Conservation (phyloP, 1,140 invertebrate species). For the Orius laevigatus region DNA sequence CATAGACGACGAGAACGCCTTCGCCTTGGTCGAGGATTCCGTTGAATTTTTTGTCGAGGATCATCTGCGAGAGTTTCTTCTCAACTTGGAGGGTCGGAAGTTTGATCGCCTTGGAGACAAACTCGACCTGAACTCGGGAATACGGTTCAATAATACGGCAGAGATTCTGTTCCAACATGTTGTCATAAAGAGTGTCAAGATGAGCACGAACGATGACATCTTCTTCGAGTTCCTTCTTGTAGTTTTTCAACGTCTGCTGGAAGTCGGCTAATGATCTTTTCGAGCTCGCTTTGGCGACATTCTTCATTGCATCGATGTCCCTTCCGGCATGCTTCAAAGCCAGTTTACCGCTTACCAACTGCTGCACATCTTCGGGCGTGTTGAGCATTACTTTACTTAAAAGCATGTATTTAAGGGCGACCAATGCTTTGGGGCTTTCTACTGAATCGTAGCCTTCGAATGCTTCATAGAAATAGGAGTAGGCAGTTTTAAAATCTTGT, state of each 20-base stretch:
- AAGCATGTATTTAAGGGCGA: conserved; percentile 96
- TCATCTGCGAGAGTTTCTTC: conserved; percentile 99
- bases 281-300: conserved; percentile 88
- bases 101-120: conserved; percentile 66
- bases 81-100: conserved; percentile 82
- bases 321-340: conserved; percentile 89
- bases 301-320: conserved; percentile 96
- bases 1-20: conserved; percentile 93
- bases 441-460: conserved; percentile 98
- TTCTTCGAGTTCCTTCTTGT: conserved; percentile 78
- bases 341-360: conserved; percentile 90
- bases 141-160: conserved; percentile 98
- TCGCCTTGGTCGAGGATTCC: conserved; percentile 96
- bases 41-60: conserved; percentile 93
- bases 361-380: conserved; percentile 86
- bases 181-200: conserved; percentile 91
- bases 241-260: conserved; percentile 70
- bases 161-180: conserved; percentile 97
- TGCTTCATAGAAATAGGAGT: conserved; percentile 99
- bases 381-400: conserved; percentile 97
- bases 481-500: conserved; percentile 98
- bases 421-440: conserved; percentile 78
- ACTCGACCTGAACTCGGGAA: conserved; percentile 79
- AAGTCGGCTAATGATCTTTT: conserved; percentile 94
- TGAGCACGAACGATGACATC: conserved; percentile 94